Conservation (phyloP, 1,140 invertebrate genomes). For the Zophobas morio region DNA sequence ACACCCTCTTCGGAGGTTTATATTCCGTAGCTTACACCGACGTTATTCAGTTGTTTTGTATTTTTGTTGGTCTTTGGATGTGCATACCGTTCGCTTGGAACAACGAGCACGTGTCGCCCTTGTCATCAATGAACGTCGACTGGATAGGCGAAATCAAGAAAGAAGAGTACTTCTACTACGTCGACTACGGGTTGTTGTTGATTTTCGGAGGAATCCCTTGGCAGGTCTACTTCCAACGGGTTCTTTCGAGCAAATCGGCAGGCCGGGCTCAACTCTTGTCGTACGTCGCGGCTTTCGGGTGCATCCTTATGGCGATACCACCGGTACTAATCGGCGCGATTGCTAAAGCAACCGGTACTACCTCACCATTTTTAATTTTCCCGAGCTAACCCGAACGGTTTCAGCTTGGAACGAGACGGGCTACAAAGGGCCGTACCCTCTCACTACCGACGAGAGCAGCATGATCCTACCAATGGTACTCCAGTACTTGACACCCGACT, state of each 20-base stretch:
- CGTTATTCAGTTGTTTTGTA: conserved; percentile 98
- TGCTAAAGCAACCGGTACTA: conserved; percentile 91
- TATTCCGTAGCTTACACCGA: conserved; percentile 99
- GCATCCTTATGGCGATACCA: conserved; percentile 96
- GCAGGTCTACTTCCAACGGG: conserved; percentile 99
- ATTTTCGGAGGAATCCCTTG: conserved; percentile 98
- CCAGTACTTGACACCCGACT: conserved; percentile 94
- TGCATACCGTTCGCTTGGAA: conserved; percentile 96
- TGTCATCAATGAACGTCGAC: conserved; percentile 86
- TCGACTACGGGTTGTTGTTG: conserved; percentile 93
- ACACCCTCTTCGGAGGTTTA: conserved; percentile 97
- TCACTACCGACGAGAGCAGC: conserved; percentile 85
- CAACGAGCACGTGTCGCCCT: conserved; percentile 85
- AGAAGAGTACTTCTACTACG: conserved; percentile 84
- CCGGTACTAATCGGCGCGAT: conserved; percentile 97
- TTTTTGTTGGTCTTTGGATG: conserved; percentile 98
- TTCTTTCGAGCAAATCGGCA: conserved; percentile 95
- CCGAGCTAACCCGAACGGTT: conserved; percentile 53
- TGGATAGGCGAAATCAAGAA: conserved; percentile 90
- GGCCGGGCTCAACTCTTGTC: conserved; percentile 93
- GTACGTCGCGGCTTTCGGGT: conserved; percentile 96
- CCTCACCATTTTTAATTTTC: not conserved
- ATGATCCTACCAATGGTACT: conserved; percentile 97
- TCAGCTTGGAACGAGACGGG: conserved; percentile 94
- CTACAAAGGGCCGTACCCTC: conserved; percentile 81